Percentiles rank a stretch among this genome's conserved stretches.
Evolutionary conservation across 1,140 invertebrate genomes (phyloP).

Genomic region (Condylostylus longicornis): DNA sequence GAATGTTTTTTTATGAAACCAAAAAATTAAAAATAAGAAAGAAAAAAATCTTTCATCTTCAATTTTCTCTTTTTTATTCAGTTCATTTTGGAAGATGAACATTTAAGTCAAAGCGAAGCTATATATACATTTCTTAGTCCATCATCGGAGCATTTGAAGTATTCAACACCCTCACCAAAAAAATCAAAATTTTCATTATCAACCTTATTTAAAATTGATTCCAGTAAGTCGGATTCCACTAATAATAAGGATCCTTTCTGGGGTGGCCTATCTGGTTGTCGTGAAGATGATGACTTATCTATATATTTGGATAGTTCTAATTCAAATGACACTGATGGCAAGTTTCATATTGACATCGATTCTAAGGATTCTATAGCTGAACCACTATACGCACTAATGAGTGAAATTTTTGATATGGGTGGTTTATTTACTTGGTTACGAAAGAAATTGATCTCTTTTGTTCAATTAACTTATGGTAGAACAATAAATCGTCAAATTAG

Average conservation of each 20-base stretch:
- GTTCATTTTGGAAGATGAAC: constrained; percentile 73
- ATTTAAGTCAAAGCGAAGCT: constrained; percentile 73
- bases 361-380: constrained; percentile 73
- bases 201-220: constrained; percentile 69
- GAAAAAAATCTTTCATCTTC: not conserved
- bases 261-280: constrained; percentile 18
- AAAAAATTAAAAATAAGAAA: not conserved
- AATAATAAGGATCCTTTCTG: constrained; percentile 27
- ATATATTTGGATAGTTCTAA: constrained; percentile 47
- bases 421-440: constrained; percentile 76
- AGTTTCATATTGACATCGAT: constrained; percentile 39
- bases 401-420: constrained; percentile 77
- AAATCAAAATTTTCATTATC: constrained; percentile 72
- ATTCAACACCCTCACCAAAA: constrained; percentile 55
- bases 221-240: constrained; percentile 16
- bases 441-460: constrained; percentile 76
- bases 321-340: constrained; percentile 29
- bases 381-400: constrained; percentile 68
- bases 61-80: constrained; percentile 23
- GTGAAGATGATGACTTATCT: constrained; percentile 55
- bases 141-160: constrained; percentile 73
- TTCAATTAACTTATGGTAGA: constrained; percentile 79
- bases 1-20: constrained; percentile 14
- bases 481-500: constrained; percentile 83
- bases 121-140: constrained; percentile 79